Evolutionary conservation across 37 sponge, comb jelly and placozoan species (phyloP), one percentile per base, ranked within the genome.

Genomic region (Haliclona indistincta): DNA sequence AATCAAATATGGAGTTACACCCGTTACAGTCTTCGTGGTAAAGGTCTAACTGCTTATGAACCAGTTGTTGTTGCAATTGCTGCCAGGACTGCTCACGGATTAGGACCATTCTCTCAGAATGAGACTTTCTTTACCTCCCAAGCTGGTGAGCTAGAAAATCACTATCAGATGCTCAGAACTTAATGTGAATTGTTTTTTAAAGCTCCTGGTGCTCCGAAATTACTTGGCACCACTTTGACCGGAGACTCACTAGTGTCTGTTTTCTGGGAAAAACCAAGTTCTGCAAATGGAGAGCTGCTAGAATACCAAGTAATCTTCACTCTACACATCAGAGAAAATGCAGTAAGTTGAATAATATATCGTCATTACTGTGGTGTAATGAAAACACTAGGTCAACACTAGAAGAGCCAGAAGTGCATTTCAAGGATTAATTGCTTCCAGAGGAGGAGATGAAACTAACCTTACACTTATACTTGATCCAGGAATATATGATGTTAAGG

Each of bases 261-360:
- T 4, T 11, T 33, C 2, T 80, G 80, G 80, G 26, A 25, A 3
- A n/a, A 61, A 43, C 70, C 71, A 35, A 47, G 10, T 13, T 60
- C 39, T 23, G 56, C 79, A 2, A 78, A 80, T 70, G 80, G 71
- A 60, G 26, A 43, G 1, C 22, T 80, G 1, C 23, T 40, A 17
- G 71, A 70, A 11, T 80, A 70, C 32, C 80, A 80, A 60, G 71
- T 80, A 30, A 60, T 60, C 15, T 80, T 69, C 42, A 45, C 38
- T 42, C 71, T 70, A 19, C 61, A 43, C 64, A n/a, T n/a, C n/a
- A n/a, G n/a, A n/a, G n/a, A n/a, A n/a, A n/a, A n/a, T n/a, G n/a
- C n/a, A n/a, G n/a, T n/a, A n/a, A n/a, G n/a, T n/a, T n/a, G n/a
- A n/a, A n/a, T n/a, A n/a, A n/a, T n/a, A n/a, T n/a, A n/a, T n/a